Conservation (phyloP, 1,140 invertebrate species). For the Drosophila cardini region DNA sequence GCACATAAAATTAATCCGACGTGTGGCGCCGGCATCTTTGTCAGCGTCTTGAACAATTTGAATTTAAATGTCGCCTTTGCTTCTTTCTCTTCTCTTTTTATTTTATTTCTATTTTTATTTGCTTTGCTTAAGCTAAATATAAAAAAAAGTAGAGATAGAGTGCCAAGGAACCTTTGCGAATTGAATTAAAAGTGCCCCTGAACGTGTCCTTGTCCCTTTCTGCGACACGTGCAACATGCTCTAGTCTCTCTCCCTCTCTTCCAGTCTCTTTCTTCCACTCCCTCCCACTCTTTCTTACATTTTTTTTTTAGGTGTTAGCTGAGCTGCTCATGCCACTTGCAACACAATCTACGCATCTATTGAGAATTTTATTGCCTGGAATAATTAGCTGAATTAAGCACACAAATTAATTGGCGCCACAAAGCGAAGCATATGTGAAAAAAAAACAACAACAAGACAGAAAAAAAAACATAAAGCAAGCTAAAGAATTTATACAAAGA, state of each 20-base stretch:
- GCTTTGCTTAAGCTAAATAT: conserved; percentile 59
- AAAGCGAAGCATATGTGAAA: conserved; percentile 65
- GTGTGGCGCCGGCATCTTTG: conserved; percentile 76
- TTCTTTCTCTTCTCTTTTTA: conserved; percentile 56
- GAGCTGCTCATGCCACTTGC: conserved; percentile 2
- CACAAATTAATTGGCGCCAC: conserved; percentile 74
- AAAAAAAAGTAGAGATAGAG: conserved; percentile 16
- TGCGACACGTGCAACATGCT: conserved; percentile 19
- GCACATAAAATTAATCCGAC: conserved; percentile 82
- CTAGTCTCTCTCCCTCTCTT: neutral
- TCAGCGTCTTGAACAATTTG: conserved; percentile 80
- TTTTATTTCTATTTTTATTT: conserved; percentile 58
- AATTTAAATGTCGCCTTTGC: conserved; percentile 75
- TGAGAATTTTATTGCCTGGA: conserved; percentile 80
- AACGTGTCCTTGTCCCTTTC: conserved; percentile 39
- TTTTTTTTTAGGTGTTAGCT: too few species aligned
- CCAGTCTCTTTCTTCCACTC: conserved; percentile 6
- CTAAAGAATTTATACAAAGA: conserved; percentile 31
- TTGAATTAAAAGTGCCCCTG: conserved; percentile 78
- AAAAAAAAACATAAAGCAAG: conserved; percentile 14
- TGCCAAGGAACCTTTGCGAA: conserved; percentile 74
- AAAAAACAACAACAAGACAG: conserved; percentile 32
- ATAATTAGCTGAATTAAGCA: conserved; percentile 81
- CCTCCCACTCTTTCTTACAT: too few species aligned
- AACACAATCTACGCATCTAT: conserved; percentile 65